Base-by-base conservation (phyloP, 2,888 invertebrate species). In the Cerastis rubricosa region DNA sequence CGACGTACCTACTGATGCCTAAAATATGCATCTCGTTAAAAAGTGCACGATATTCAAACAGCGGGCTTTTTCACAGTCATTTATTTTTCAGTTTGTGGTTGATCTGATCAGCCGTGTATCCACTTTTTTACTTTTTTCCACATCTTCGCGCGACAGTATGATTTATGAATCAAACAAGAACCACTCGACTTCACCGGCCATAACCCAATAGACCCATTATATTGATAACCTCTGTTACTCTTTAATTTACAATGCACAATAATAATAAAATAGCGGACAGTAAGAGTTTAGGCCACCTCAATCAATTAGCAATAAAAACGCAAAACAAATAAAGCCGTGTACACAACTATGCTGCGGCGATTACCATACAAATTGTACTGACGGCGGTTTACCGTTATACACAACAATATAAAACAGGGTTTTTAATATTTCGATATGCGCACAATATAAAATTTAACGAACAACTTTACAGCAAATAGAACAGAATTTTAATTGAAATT, bases 401-500 rank as follows among this genome's bases (percentile, higher is more conserved):
- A 79, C 61, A 63, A 69, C 64, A 74, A 81, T 81, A n/a, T 74
- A 74, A 78, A 71, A 78, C 69, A 69, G 81, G 82, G 74, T 82
- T 87, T 84, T 88, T 85, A 77, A 78, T 86, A 86, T 80, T 79
- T 76, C 72, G 76, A 75, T 78, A 80, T 68, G 75, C 25, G 75
- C 61, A 79, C 74, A 78, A 86, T 88, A 71, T 77, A 76, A 88
- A 85, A 82, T 76, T 82, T 76, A n/a, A 80, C 70, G 72, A 67
- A 73, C 70, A 78, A 81, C 80, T 86, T 80, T 85, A 80, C 68
- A 54, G 73, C 54, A 76, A 81, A 85, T 87, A 85, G 71, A 83
- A 83, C 49, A 47, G 88, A 88, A 87, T 88, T 88, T 88, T 83
- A 86, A 88, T 88, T 87, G 83, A 80, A 84, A 87, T 88, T 81